Evolutionary conservation across 2,797 vertebrate species (phyloP), one percentile per base, ranked within the genome.

Genomic region (Sphenodon punctatus): DNA sequence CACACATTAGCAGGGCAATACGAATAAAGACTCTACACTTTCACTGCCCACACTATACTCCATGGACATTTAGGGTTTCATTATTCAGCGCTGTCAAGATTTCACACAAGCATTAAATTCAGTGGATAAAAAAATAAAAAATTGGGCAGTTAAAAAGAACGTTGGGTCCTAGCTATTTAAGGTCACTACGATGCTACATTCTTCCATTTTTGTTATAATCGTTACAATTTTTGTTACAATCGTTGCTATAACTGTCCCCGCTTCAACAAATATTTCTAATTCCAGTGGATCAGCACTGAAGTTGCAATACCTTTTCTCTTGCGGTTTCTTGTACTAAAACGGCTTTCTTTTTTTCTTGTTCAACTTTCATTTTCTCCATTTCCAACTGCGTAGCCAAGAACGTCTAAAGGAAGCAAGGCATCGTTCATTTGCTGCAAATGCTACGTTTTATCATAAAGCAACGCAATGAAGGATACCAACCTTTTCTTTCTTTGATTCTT

Each of bases 321-420:
- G 97, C 94, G 45, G 97, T 95, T 95, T 99, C 99, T 91, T 99
- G 98, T 49, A 97, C 95, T 2, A 99, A 95, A 93, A 98, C 93
- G 78, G 92, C 97, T 90, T 98, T 99, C 94, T 99, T 99, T 93
- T 97, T 99, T 93, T 99, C 99, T 89, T 99, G 98, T 89, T 99
- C 99, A 89, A 98, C 97, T 94, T 98, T 99, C 97, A 99, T 97
- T 93, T 97, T 99, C 91, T 99, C 99, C 97, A 99, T 99, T 95
- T 99, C 99, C 82, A 99, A 92, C 74, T 99, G 99, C 95, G 97
- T 99, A 85, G 93, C 91, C 71, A 99, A 92, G 53, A 99, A 91
- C 4, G 94, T 93, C 99, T 99, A 85, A 68, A 85, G 68, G 85
- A 86, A 72, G 45, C 41, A 93, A 78, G 30, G 76, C 2, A 86